Conservation (phyloP, 2,888 invertebrate species). For the Heteropelma amictum region DNA sequence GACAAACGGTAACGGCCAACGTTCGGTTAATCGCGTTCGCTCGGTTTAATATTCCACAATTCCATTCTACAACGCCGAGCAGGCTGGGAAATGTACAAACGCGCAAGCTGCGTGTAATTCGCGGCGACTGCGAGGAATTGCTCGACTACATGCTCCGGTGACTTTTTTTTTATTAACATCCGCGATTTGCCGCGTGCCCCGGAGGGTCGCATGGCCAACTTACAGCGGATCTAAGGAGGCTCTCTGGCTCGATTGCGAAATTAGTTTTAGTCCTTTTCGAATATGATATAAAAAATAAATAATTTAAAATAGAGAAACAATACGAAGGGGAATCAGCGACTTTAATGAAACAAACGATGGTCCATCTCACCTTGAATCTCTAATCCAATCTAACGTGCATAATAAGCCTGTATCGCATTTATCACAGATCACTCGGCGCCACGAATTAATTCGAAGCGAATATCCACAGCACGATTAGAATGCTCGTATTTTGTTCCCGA, state of each 20-base stretch:
- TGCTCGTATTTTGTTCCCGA: conserved; percentile 1
- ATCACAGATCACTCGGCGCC: conserved; percentile 48
- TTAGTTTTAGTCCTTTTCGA: too few relatives aligned
- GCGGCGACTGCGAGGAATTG: conserved; percentile 51
- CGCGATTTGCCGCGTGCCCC: conserved; percentile 15
- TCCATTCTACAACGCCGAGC: conserved; percentile 59
- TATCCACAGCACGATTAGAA: conserved; percentile 51
- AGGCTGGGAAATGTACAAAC: not conserved
- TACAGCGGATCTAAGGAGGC: conserved; percentile 16
- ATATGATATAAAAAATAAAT: too few relatives aligned
- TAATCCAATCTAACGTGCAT: conserved; percentile 64
- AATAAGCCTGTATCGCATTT: conserved; percentile 53
- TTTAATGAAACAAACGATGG: conserved; percentile 2
- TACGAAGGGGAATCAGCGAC: not conserved
- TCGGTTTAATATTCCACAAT: conserved; percentile 70
- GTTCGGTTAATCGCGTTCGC: conserved; percentile 73
- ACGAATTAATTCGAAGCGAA: conserved; percentile 26
- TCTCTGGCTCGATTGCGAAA: not conserved
- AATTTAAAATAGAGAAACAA: too few relatives aligned
- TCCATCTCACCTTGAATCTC: conserved; percentile 60
- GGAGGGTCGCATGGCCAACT: not conserved
- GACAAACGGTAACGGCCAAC: conserved; percentile 61
- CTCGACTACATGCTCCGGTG: conserved; percentile 39
- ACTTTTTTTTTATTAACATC: conserved; percentile 35
- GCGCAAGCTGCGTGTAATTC: conserved; percentile 16